Evolutionary conservation across 2,888 invertebrate species (phyloP).

Genomic region (Mythimna pallens): DNA sequence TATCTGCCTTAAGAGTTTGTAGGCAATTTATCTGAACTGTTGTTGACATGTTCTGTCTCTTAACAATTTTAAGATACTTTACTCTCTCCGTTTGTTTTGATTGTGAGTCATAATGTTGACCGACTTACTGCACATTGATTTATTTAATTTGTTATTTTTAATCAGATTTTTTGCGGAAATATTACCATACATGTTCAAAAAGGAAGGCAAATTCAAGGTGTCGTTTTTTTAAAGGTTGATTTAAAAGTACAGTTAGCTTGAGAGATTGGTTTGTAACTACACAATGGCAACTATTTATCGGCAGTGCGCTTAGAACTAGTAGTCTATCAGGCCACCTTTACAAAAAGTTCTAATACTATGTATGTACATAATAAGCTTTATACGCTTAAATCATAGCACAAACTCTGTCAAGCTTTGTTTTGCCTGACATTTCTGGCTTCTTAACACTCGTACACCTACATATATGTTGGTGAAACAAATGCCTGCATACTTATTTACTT

Average conservation of each 20-base stretch:
- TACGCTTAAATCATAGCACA: too few relatives aligned
- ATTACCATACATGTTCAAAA: conserved; percentile 31
- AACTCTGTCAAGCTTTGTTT: not conserved
- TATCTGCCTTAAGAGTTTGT: not conserved
- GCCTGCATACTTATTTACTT: not conserved
- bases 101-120: conserved; percentile 40
- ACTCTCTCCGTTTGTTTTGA: conserved; percentile 53
- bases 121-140: conserved; percentile 35
- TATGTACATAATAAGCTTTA: not conserved
- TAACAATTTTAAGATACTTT: conserved; percentile 40
- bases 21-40: conserved; percentile 17
- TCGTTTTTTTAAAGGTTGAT: conserved; percentile 51
- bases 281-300: too few relatives aligned
- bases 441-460: too few relatives aligned
- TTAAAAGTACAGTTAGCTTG: conserved; percentile 13
- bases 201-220: conserved; percentile 60
- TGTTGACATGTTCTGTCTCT: conserved; percentile 10
- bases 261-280: conserved; percentile 1
- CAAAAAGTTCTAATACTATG: too few relatives aligned
- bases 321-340: too few relatives aligned
- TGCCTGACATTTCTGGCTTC: too few relatives aligned
- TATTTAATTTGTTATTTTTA: conserved; percentile 18
- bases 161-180: conserved; percentile 56
- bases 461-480: not conserved
- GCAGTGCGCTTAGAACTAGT: too few relatives aligned